Conservation (phyloP, 2,797 vertebrate species). For the Emydoidea blandingii region DNA sequence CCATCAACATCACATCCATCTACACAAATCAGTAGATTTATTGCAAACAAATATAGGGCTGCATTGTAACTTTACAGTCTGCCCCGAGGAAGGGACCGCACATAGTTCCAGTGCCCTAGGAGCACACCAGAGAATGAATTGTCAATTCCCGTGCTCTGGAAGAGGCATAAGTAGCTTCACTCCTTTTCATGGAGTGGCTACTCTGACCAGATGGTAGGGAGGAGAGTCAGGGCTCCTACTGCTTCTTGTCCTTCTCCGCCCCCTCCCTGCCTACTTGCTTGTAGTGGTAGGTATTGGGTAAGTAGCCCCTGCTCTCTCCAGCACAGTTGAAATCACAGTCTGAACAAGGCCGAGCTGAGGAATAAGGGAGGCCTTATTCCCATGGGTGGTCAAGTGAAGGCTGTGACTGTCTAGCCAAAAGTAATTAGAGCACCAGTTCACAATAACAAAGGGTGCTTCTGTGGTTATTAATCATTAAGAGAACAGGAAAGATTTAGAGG, state of each 20-base stretch:
- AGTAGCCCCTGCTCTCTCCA: not conserved
- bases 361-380: not conserved
- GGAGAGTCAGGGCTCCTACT: not conserved
- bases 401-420: not conserved
- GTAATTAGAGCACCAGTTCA: not conserved
- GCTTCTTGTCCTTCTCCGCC: not conserved
- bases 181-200: not conserved
- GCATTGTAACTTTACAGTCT: not conserved
- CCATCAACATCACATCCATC: fast-evolving
- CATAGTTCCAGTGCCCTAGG: not conserved
- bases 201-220: not conserved
- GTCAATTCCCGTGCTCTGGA: not conserved
- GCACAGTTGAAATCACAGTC: not conserved
- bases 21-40: not conserved
- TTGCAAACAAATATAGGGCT: not conserved
- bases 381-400: not conserved
- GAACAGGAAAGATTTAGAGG: not conserved
- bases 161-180: not conserved
- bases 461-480: not conserved
- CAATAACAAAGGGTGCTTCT: not conserved
- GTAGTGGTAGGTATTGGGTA: not conserved
- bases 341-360: not conserved
- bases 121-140: not conserved
- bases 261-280: not conserved
- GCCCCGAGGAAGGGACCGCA: not conserved